phyloP scores from a whole-genome alignment of 2,113 vertebrate genomes.

The Oreotrochilus melanogaster region DNA sequence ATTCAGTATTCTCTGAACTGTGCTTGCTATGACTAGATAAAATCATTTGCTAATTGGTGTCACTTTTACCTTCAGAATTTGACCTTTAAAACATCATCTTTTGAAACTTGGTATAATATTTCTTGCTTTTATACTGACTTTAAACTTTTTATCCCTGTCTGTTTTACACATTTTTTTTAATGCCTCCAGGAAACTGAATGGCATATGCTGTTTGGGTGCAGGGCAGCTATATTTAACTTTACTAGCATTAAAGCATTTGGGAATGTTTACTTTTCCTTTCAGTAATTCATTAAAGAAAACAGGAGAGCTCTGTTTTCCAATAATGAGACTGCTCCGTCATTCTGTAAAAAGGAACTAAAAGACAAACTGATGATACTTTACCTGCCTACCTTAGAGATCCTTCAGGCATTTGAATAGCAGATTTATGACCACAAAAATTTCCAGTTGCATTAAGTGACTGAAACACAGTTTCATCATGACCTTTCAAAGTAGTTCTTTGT shows the following conservation, averaged over 20 bases:
- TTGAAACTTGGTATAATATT: not conserved
- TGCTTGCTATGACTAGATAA: not conserved
- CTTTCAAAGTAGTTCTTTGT: not conserved
- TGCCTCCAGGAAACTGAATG: not conserved
- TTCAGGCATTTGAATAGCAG: not conserved
- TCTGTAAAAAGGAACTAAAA: not conserved
- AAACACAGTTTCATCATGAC: not conserved
- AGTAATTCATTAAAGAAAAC: not conserved
- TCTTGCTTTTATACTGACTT: not conserved
- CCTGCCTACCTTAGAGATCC: not conserved
- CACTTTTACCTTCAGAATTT: not conserved
- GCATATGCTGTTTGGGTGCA: not conserved
- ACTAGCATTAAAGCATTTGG: not conserved
- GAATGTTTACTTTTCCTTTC: not conserved
- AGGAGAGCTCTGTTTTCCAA: not conserved
- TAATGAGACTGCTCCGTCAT: not conserved
- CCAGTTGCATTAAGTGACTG: not conserved
- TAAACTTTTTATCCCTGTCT: not conserved
- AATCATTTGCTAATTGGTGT: not conserved
- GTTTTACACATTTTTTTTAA: not conserved
- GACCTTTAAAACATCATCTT: not conserved
- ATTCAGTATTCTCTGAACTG: not conserved
- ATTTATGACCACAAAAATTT: not conserved
- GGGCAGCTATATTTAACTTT: not conserved
- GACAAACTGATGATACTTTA: rapidly evolving